phyloP scores from a whole-genome alignment of 1,140 invertebrate species.

The Zaprionus tsacasi region DNA sequence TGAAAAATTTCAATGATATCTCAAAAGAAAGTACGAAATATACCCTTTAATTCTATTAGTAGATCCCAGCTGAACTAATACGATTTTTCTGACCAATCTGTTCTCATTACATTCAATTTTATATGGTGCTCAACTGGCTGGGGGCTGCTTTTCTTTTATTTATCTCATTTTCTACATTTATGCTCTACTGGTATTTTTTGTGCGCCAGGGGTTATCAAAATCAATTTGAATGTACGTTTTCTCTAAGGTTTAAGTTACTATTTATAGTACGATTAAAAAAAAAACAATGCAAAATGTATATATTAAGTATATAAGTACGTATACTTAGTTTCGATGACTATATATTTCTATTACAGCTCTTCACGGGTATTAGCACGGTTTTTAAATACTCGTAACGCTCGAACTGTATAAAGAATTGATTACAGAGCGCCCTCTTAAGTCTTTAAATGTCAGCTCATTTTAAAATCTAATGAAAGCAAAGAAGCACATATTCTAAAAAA shows the following conservation, averaged over 20 bases:
- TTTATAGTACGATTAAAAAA: not conserved
- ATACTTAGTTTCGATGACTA: too few species aligned
- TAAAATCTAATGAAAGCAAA: not conserved
- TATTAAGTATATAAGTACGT: too few species aligned
- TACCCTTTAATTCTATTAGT: too few species aligned
- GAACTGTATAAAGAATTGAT: not conserved
- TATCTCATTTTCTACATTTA: slow-evolving; percentile 30
- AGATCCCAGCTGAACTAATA: not conserved
- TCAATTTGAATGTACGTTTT: slow-evolving; percentile 1
- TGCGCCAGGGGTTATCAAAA: slow-evolving; percentile 4
- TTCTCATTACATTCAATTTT: slow-evolving; percentile 55
- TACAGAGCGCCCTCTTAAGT: not conserved
- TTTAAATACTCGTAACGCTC: not conserved
- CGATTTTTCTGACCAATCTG: slow-evolving; percentile 24
- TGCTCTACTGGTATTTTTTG: slow-evolving; percentile 18
- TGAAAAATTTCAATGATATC: slow-evolving; percentile 63
- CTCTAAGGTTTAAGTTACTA: slow-evolving; percentile 58
- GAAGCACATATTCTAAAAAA: not conserved
- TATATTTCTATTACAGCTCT: not conserved
- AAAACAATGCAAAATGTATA: not conserved
- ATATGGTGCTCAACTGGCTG: slow-evolving; percentile 27
- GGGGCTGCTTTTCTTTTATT: slow-evolving; percentile 43
- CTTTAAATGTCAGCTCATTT: not conserved
- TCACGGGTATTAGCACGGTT: not conserved
- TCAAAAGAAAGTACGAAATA: too few species aligned